A percentile compares a stretch with the other conserved stretches of the same genome.
Conservation (phyloP, 2,888 invertebrate genomes). For the Cataglyphis albicans region DNA sequence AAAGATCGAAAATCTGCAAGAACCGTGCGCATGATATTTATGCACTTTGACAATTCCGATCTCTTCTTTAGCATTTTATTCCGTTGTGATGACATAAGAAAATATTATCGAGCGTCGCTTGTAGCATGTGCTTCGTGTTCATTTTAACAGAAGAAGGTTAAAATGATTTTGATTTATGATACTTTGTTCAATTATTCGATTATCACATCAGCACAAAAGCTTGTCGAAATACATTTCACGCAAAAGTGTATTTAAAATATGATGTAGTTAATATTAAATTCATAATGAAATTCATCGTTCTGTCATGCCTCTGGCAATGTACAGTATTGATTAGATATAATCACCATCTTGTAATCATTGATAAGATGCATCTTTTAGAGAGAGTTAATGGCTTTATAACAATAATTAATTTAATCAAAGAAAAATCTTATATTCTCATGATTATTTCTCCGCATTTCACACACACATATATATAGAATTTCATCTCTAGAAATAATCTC, state of each 20-base stretch:
- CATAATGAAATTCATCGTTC: not conserved
- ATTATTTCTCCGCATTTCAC: not conserved
- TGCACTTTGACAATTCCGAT: constrained; percentile 38
- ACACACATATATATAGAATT: not conserved
- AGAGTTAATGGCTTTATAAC: not conserved
- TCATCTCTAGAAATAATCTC: not conserved
- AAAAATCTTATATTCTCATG: not conserved
- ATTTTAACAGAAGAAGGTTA: constrained; percentile 13
- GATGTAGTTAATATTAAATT: not conserved
- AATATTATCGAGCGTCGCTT: not conserved
- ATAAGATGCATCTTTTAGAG: not conserved
- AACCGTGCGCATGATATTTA: constrained; percentile 55
- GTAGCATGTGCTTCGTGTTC: not conserved
- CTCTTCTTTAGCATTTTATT: constrained; percentile 22
- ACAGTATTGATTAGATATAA: not conserved
- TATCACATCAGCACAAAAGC: not conserved
- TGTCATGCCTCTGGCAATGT: not conserved
- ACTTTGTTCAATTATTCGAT: not conserved
- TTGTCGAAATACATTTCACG: not conserved
- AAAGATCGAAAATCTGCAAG: constrained; percentile 21
- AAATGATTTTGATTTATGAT: constrained; percentile 24
- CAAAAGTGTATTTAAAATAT: not conserved
- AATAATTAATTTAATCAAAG: constrained; percentile 1
- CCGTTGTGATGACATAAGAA: not conserved
- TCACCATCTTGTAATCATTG: not conserved